Conservation (phyloP, 1,140 invertebrate species). For the Atopsyche davidsoni region DNA sequence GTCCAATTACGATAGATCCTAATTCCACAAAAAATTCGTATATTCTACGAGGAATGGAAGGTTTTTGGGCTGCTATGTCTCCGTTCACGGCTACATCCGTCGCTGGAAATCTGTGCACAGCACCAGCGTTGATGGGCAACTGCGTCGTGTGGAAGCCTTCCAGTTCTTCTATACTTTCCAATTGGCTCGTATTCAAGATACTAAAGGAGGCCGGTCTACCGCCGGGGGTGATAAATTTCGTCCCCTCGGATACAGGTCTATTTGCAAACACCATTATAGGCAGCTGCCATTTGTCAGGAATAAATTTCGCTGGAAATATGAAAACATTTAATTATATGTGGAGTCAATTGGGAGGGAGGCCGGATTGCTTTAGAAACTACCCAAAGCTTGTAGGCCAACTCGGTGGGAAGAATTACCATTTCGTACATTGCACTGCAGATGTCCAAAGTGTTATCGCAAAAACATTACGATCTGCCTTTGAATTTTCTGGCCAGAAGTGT, state of each 20-base stretch:
- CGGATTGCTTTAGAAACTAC: constrained; percentile 76
- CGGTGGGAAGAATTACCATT: constrained; percentile 95
- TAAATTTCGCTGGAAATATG: constrained; percentile 93
- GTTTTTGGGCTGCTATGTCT: constrained; percentile 89
- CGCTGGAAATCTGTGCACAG: constrained; percentile 86
- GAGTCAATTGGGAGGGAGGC: constrained; percentile 78
- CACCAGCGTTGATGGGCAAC: constrained; percentile 91
- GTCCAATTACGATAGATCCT: too few relatives aligned
- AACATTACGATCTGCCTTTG: constrained; percentile 83
- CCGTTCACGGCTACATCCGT: constrained; percentile 99
- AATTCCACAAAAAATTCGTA: constrained; percentile 73
- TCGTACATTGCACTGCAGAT: constrained; percentile 82
- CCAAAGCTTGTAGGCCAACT: constrained; percentile 87
- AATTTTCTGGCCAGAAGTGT: constrained; percentile 92
- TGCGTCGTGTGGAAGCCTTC: constrained; percentile 93
- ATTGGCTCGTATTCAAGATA: constrained; percentile 86
- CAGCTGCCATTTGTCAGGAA: constrained; percentile 74
- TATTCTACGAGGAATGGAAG: constrained; percentile 82
- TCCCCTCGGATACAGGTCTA: constrained; percentile 81
- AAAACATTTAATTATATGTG: constrained; percentile 83
- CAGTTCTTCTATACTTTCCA: constrained; percentile 89
- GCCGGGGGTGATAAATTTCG: constrained; percentile 88
- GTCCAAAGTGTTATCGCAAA: constrained; percentile 65
- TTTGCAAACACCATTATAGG: constrained; percentile 83
- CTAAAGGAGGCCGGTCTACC: constrained; percentile 80